Evolutionary conservation across 2,113 vertebrate genomes (phyloP), one percentile per base, ranked within the genome.

Genomic region (Hippocampus abdominalis): DNA sequence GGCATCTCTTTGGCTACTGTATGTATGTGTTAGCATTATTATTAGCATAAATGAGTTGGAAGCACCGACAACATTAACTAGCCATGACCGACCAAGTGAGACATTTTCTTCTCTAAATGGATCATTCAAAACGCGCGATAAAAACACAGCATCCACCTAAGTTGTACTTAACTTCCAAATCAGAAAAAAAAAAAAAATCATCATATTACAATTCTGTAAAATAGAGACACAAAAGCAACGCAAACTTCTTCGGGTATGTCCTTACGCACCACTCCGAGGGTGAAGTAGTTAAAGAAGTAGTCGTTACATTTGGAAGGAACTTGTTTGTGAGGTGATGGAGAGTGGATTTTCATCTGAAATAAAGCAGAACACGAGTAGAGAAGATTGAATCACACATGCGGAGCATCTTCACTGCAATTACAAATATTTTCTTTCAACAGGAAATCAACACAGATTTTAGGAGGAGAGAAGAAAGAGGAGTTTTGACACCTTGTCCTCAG

Each of bases 271-370:
- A 99, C 94, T 87, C 97, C 97, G 1, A 99, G 94, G 20, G 95
- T 98, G 91, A 97, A 98, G 83, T 98, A 98, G 89, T 98, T 99
- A 93, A 96, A 99, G 92, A 96, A 99, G 94, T 98, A 99, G 94
- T 99, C 97, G 76, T 98, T 99, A 93, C 97, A 99, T 92, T 98
- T 98, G 3, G 97, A 98, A 46, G 96, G 95, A 78, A 99, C 96
- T 87, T 98, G 96, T 86, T 99, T 99, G 90, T 99, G 96, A 77
- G 97, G 97, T 0, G 96, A 99, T 61, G 97, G 96, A 27, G 97
- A 99, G 85, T 99, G 97, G 83, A 99, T 99, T 92, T 98, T 98
- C 97, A 99, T 99, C 97, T 99, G 82, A 90, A 81, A 75, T 20
- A 70, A 62, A 75, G 0, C 21, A 62, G 0, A 64, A 25, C 25